Percentiles rank a stretch among this genome's conserved stretches.
Evolutionary conservation across 2,113 vertebrate species (phyloP).

Genomic region (Sapajus apella): DNA sequence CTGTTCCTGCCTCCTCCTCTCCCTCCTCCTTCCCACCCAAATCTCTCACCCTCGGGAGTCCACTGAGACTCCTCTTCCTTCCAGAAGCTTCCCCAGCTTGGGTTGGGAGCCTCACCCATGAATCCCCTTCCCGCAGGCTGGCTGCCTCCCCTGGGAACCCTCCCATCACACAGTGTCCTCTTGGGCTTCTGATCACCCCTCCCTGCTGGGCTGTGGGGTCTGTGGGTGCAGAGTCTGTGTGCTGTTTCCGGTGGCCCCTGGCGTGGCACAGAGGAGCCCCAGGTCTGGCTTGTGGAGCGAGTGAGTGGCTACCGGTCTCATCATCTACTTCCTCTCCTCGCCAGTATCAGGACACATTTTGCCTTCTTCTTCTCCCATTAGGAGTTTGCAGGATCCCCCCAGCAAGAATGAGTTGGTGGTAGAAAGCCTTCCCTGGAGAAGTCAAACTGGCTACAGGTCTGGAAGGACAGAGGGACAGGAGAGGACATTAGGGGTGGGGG

Average conservation of each 20-base stretch:
- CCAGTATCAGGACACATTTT: background rate
- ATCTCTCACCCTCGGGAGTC: background rate
- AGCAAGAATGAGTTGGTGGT: background rate
- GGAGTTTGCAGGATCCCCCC: background rate
- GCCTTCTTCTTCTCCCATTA: background rate
- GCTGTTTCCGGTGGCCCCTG: too few relatives aligned
- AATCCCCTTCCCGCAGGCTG: too few relatives aligned
- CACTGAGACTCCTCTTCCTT: background rate
- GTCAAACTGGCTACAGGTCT: background rate
- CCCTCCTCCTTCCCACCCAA: background rate
- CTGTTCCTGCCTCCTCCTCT: background rate
- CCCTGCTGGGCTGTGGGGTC: background rate
- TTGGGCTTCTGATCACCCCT: background rate
- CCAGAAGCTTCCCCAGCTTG: background rate
- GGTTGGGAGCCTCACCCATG: background rate
- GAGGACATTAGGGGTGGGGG: background rate
- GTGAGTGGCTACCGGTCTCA: background rate
- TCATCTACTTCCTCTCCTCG: background rate
- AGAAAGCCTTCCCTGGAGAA: slow-evolving; percentile 1
- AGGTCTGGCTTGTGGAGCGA: background rate
- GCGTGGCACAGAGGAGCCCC: background rate
- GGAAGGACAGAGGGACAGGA: background rate
- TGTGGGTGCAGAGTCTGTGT: background rate
- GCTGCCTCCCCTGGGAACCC: background rate
- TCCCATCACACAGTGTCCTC: background rate